These are phyloP conservation scores for Campoletis raptor DNA, from an alignment of 2,888 invertebrate genomes.

Conservation along the genomic window DNA sequence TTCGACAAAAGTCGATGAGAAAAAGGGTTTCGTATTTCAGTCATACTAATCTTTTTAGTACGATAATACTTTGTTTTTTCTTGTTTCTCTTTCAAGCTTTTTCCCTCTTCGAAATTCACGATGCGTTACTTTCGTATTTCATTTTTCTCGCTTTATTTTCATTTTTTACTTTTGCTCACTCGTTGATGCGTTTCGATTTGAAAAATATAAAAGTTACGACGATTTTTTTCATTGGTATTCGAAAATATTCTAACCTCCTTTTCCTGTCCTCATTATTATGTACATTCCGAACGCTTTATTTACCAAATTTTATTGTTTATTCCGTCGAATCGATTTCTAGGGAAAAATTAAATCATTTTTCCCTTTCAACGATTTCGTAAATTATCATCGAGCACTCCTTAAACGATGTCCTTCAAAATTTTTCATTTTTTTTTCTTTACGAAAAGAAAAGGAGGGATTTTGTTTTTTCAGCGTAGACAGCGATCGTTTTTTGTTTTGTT, in stretches of 20 bases:
- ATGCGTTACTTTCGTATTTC: background rate
- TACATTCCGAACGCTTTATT: slow-evolving; percentile 55
- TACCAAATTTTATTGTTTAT: slow-evolving; percentile 19
- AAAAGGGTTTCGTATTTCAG: slow-evolving; percentile 58
- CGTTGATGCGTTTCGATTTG: slow-evolving; percentile 39
- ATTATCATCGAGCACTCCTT: background rate
- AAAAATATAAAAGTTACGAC: slow-evolving; percentile 62
- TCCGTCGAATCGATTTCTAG: slow-evolving; percentile 38
- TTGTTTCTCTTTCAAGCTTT: slow-evolving; percentile 30
- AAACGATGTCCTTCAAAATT: background rate
- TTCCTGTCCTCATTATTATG: slow-evolving; percentile 48
- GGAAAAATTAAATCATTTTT: background rate
- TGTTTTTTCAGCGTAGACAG: background rate
- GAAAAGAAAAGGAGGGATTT: background rate
- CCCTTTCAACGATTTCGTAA: background rate
- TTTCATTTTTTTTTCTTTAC: slow-evolving; percentile 10
- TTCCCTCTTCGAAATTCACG: background rate
- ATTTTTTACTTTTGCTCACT: slow-evolving; percentile 19
- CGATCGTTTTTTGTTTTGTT: background rate
- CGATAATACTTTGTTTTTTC: slow-evolving; percentile 55
- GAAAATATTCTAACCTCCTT: slow-evolving; percentile 61
- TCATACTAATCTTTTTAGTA: slow-evolving; percentile 46
- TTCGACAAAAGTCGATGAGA: slow-evolving; percentile 45
- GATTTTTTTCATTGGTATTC: slow-evolving; percentile 52
- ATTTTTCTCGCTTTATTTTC: slow-evolving; percentile 16